A percentile compares a stretch with the other conserved stretches of the same genome.
Evolutionary conservation across 2,113 vertebrate species (phyloP).

Genomic region (Notarius quadriscutis): DNA sequence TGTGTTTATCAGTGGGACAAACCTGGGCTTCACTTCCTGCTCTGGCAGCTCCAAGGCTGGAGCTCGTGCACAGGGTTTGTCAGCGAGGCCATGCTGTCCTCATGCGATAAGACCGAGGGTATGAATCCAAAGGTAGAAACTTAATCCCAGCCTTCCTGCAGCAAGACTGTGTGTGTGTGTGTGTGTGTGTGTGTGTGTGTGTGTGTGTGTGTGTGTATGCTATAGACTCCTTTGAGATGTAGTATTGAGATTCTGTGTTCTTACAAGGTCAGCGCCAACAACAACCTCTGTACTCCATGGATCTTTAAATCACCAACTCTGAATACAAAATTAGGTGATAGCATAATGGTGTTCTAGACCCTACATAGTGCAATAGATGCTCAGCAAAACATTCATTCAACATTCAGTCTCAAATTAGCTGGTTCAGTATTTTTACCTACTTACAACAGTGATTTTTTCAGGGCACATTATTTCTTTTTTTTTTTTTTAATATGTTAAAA

Average conservation of each 20-base stretch:
- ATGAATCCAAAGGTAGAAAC: constrained; percentile 50
- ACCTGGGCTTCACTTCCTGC: constrained; percentile 36
- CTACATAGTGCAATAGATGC: neutral
- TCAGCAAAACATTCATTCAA: neutral
- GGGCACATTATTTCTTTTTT: neutral
- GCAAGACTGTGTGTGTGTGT: constrained; percentile 9
- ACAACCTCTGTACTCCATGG: neutral
- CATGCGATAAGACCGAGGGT: constrained; percentile 56
- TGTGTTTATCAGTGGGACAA: constrained; percentile 44
- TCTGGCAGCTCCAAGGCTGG: constrained; percentile 44
- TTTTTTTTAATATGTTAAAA: neutral
- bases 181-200: neutral
- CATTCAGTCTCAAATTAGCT: neutral
- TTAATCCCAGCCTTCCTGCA: constrained; percentile 50
- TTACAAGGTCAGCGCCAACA: neutral
- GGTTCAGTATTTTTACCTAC: neutral
- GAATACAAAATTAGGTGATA: neutral
- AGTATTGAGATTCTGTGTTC: neutral
- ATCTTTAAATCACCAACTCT: neutral
- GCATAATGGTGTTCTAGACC: neutral
- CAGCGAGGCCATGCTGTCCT: constrained; percentile 49
- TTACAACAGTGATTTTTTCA: neutral
- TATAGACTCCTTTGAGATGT: neutral
- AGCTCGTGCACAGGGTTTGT: constrained; percentile 47
- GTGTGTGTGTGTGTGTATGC: no score